A percentile compares a stretch with the other conserved stretches of the same genome.
These are phyloP conservation scores for Pseudomyrmex sp. DNA, from an alignment of 1,140 invertebrate species.

Conservation along the genomic window DNA sequence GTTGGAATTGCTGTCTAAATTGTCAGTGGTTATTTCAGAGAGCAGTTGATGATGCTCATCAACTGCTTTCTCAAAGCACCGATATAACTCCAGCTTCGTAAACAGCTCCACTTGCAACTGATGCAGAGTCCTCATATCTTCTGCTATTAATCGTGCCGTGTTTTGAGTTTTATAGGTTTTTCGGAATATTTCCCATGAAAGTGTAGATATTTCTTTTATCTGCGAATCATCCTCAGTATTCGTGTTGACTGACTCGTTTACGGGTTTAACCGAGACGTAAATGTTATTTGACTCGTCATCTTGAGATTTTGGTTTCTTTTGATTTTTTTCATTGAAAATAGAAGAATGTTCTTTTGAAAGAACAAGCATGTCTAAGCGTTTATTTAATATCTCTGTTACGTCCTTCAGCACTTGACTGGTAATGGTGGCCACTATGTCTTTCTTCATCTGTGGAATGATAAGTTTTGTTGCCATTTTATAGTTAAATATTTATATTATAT, in stretches of 20 bases:
- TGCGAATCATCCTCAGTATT: neutral
- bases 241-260: neutral
- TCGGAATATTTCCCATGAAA: no score
- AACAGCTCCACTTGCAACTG: no score
- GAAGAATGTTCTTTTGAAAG: neutral
- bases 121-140: no score
- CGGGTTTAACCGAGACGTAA: slow-evolving; percentile 1
- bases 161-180: no score
- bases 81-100: no score
- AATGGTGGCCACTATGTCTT: slow-evolving; percentile 25
- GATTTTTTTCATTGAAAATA: slow-evolving; percentile 1
- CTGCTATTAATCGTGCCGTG: no score
- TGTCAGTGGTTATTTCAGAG: neutral
- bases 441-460: slow-evolving; percentile 22
- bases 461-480: neutral
- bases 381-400: neutral
- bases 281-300: slow-evolving; percentile 20
- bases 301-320: slow-evolving; percentile 20
- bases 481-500: no score
- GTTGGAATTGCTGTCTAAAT: neutral
- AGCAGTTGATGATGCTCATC: neutral
- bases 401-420: slow-evolving; percentile 5
- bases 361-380: neutral
- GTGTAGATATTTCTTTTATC: neutral
- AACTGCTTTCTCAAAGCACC: no score